Percentiles rank a stretch among this genome's conserved stretches.
Conservation (phyloP, 2,888 invertebrate species). For the Noctua fimbriata region DNA sequence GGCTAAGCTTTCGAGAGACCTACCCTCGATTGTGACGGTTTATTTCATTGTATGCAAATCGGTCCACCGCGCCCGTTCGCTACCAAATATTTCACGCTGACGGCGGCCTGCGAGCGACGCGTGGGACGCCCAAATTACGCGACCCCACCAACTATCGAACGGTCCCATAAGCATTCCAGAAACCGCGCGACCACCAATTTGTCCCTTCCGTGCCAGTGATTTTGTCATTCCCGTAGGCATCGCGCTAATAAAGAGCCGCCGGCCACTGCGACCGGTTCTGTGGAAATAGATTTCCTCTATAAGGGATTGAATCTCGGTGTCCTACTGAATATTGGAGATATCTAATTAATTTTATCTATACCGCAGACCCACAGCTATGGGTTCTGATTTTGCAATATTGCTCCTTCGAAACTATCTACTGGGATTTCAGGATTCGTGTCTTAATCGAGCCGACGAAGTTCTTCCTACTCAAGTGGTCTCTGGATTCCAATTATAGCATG, state of each 20-base stretch:
- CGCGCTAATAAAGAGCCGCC: conserved; percentile 75
- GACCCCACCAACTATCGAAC: conserved; percentile 76
- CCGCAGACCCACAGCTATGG: conserved; percentile 60
- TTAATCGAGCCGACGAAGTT: conserved; percentile 57
- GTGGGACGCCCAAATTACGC: conserved; percentile 81
- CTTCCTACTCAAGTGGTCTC: conserved; percentile 30
- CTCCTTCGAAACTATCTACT: conserved; percentile 64
- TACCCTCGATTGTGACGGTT: conserved; percentile 81
- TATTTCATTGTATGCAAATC: conserved; percentile 88
- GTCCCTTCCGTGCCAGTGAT: conserved; percentile 84
- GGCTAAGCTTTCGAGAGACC: conserved; percentile 76
- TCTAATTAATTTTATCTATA: conserved; percentile 71
- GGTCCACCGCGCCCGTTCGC: conserved; percentile 78
- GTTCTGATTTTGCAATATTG: conserved; percentile 66
- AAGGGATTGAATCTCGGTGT: conserved; percentile 66
- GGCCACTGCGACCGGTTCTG: conserved; percentile 68
- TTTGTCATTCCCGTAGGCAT: conserved; percentile 78
- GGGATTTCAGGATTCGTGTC: conserved; percentile 56
- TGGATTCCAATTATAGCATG: conserved; percentile 45
- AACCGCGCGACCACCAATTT: conserved; percentile 82
- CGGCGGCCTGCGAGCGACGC: conserved; percentile 74
- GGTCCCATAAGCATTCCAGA: conserved; percentile 79
- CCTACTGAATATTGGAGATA: conserved; percentile 72
- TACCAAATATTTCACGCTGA: conserved; percentile 85
- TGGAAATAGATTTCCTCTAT: conserved; percentile 75